phyloP scores from a whole-genome alignment of 2,113 vertebrate genomes.

The Cygnus buccinator region DNA sequence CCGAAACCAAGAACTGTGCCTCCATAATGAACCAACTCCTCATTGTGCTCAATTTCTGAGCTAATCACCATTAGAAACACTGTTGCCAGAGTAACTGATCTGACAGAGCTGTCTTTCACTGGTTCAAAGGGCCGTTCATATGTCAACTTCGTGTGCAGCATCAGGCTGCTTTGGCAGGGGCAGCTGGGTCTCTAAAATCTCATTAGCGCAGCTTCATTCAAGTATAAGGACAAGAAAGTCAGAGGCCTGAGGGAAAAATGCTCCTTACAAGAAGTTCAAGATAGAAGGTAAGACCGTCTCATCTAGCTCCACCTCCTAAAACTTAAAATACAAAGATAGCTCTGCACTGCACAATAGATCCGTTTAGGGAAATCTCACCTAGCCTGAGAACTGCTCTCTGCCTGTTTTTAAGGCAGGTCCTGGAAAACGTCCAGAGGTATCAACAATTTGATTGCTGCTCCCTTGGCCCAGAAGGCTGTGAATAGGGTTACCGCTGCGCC shows the following conservation, averaged over 20 bases:
- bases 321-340: not conserved
- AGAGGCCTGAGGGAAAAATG: not conserved
- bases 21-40: not conserved
- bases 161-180: not conserved
- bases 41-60: not conserved
- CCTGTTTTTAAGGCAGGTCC: not conserved
- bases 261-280: not conserved
- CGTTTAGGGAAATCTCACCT: not conserved
- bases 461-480: not conserved
- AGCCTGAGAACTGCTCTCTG: not conserved
- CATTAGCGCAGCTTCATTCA: not conserved
- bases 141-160: not conserved
- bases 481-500: rapidly evolving
- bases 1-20: not conserved
- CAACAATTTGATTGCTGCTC: not conserved
- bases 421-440: not conserved
- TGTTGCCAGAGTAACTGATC: slow-evolving; percentile 37
- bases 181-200: not conserved
- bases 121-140: slow-evolving; percentile 20
- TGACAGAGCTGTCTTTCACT: not conserved
- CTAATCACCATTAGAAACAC: slow-evolving; percentile 10
- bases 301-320: not conserved
- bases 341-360: rapidly evolving
- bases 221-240: not conserved
- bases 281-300: not conserved